phyloP scores from a whole-genome alignment of 2,113 vertebrate species.

The Gopherus flavomarginatus region DNA sequence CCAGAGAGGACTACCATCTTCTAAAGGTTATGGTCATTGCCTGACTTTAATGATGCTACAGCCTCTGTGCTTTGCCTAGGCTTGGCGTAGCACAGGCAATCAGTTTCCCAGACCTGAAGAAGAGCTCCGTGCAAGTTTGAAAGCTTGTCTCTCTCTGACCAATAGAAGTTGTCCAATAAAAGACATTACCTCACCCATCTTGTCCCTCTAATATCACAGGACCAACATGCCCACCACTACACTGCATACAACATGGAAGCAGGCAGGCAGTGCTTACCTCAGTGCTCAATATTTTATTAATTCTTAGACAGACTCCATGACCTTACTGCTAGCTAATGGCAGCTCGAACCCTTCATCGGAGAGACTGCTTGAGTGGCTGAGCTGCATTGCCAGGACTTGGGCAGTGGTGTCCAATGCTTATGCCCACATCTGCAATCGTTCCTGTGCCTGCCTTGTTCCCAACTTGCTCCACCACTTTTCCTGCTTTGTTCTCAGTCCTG shows the following conservation, averaged over 20 bases:
- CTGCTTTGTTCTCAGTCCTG: too few relatives aligned
- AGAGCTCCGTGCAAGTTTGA: background rate
- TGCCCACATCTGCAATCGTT: background rate
- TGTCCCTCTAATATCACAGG: background rate
- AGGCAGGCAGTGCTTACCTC: background rate
- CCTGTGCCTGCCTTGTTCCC: background rate
- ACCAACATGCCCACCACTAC: background rate
- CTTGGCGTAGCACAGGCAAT: background rate
- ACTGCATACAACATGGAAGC: background rate
- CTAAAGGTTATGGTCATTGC: background rate
- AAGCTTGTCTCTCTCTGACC: background rate
- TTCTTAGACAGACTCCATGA: background rate
- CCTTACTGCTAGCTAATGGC: background rate
- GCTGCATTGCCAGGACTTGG: background rate
- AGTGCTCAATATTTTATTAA: background rate
- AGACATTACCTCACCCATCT: background rate
- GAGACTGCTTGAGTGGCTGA: background rate
- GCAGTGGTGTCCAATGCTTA: background rate
- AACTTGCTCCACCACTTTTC: background rate
- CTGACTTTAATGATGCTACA: background rate
- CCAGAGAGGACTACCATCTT: background rate
- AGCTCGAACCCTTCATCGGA: background rate
- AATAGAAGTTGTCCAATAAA: background rate
- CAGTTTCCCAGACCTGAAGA: background rate
- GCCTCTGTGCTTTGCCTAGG: background rate